These are phyloP conservation scores for Meloidogyne hapla DNA, from an alignment of 1,140 invertebrate species.

Conservation along the genomic window DNA sequence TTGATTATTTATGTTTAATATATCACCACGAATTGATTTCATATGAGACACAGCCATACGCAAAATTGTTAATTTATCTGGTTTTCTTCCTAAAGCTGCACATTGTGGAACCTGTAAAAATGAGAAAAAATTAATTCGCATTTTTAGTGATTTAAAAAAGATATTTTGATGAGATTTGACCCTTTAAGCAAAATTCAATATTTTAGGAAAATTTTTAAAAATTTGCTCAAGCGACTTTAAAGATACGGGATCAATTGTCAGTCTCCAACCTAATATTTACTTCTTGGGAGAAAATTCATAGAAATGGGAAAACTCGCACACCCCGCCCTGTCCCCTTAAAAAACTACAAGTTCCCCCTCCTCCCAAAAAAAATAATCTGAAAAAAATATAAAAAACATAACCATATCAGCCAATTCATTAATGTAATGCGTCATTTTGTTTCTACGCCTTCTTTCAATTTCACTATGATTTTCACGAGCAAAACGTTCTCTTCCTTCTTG, in stretches of 20 bases:
- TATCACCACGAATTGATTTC: slow-evolving; percentile 72
- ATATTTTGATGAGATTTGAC: too few relatives aligned
- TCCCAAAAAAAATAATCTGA: not conserved
- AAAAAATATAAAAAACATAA: not conserved
- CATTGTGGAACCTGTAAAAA: slow-evolving; percentile 74
- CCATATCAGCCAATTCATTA: slow-evolving; percentile 98
- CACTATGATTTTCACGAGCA: slow-evolving; percentile 92
- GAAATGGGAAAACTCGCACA: too few relatives aligned
- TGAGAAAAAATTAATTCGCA: not conserved
- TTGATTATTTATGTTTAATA: slow-evolving; percentile 65
- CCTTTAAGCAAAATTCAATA: too few relatives aligned
- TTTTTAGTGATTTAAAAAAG: too few relatives aligned
- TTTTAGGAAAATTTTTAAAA: too few relatives aligned
- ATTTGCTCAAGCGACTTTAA: too few relatives aligned
- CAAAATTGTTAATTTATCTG: slow-evolving; percentile 82
- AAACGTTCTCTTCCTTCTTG: slow-evolving; percentile 48
- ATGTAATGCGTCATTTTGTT: slow-evolving; percentile 99
- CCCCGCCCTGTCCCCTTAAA: too few relatives aligned
- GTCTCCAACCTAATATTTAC: too few relatives aligned
- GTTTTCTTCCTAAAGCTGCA: slow-evolving; percentile 90
- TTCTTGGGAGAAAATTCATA: too few relatives aligned
- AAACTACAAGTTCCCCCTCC: not conserved
- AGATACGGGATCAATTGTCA: too few relatives aligned
- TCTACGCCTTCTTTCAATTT: slow-evolving; percentile 92
- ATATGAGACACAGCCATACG: slow-evolving; percentile 99